Percentiles rank a stretch among this genome's conserved stretches.
Evolutionary conservation across 1,140 invertebrate genomes (phyloP).

Genomic region (Heliconius himera): DNA sequence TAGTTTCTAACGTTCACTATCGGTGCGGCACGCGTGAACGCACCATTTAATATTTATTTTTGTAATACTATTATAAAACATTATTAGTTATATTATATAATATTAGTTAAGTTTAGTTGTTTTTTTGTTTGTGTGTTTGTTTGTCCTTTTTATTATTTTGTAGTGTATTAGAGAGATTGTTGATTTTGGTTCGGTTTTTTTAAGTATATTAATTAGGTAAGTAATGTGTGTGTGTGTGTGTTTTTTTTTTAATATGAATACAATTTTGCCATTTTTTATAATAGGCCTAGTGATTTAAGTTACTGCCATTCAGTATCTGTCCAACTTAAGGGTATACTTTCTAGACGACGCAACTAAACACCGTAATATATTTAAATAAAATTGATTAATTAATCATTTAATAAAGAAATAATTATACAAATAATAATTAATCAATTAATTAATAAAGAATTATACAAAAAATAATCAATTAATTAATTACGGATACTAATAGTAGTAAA

Average conservation of each 20-base stretch:
- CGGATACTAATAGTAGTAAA: too few relatives aligned
- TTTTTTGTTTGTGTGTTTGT: not conserved
- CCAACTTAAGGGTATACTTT: too few relatives aligned
- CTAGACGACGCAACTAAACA: too few relatives aligned
- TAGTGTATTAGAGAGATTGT: conserved; percentile 1
- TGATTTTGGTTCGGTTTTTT: not conserved
- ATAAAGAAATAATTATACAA: too few relatives aligned
- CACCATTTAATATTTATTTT: not conserved
- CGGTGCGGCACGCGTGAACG: not conserved
- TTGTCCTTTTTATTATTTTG: not conserved
- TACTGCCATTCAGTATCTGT: too few relatives aligned
- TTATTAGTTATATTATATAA: not conserved
- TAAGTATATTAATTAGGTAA: not conserved
- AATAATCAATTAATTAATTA: too few relatives aligned
- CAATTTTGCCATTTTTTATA: not conserved
- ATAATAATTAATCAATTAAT: too few relatives aligned
- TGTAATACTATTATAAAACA: not conserved
- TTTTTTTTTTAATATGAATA: not conserved
- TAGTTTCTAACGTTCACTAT: conserved; percentile 35
- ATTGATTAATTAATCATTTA: too few relatives aligned
- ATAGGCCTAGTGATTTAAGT: too few relatives aligned
- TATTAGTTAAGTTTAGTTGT: not conserved
- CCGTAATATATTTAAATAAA: too few relatives aligned
- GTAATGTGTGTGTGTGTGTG: not conserved
- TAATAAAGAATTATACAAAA: too few relatives aligned